A percentile compares a stretch with the other conserved stretches of the same genome.
Conservation (phyloP, 1,140 invertebrate species). For the Drosophila ohnishii region DNA sequence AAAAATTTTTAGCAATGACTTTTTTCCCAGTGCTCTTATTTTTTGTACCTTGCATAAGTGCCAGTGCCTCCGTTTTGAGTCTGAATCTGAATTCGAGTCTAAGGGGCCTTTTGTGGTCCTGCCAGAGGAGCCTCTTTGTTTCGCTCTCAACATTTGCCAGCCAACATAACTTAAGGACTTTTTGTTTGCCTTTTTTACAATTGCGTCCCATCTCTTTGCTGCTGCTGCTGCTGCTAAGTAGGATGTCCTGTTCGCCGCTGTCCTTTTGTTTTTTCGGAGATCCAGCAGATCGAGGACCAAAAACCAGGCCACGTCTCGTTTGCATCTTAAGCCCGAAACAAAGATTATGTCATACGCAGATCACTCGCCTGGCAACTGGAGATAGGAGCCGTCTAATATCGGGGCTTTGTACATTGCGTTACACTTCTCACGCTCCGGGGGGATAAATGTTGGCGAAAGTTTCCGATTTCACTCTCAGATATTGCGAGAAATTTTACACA, state of each 20-base stretch:
- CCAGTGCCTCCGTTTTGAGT: conserved; percentile 33
- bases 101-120: conserved; percentile 38
- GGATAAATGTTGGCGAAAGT: conserved; percentile 34
- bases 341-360: conserved; percentile 77
- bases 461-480: conserved; percentile 67
- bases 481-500: conserved; percentile 60
- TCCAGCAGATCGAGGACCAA: conserved; percentile 1
- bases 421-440: conserved; percentile 72
- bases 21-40: conserved; percentile 8
- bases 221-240: conserved; percentile 51
- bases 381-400: conserved; percentile 43
- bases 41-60: conserved; percentile 65
- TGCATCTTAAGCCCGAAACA: conserved; percentile 65
- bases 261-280: conserved; percentile 27
- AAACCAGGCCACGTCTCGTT: conserved; percentile 61
- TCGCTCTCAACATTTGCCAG: conserved; percentile 57
- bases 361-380: conserved; percentile 48
- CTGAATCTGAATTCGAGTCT: conserved; percentile 22
- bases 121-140: conserved; percentile 53
- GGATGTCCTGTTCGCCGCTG: conserved; percentile 72
- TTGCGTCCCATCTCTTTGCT: conserved; percentile 37
- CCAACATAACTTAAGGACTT: conserved; percentile 83
- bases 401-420: conserved; percentile 51
- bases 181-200: conserved; percentile 82
- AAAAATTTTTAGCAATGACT: neutral